A percentile compares a stretch with the other conserved stretches of the same genome.
Conservation (phyloP, 2,888 invertebrate species). For the Hirtodrosophila histrioides region DNA sequence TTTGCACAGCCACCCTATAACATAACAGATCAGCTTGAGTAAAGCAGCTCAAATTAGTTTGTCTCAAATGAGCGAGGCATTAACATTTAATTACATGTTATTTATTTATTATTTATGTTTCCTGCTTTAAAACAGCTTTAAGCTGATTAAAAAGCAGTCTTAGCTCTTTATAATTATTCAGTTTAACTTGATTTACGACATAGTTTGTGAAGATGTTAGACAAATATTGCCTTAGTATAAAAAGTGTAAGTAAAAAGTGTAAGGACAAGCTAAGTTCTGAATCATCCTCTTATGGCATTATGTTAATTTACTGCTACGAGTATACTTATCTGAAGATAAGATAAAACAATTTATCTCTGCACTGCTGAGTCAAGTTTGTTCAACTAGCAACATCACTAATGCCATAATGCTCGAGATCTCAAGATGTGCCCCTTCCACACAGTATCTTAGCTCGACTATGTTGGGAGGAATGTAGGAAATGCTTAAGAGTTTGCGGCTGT, state of each 20-base stretch:
- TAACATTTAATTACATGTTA: no score
- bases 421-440: background rate
- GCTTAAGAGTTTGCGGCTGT: constrained; percentile 20
- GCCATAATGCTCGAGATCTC: background rate
- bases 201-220: no score
- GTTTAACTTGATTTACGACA: no score
- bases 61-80: no score
- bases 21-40: no score
- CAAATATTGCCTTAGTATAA: no score
- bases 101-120: background rate
- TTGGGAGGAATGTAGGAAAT: constrained; percentile 4
- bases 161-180: no score
- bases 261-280: background rate
- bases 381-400: constrained; percentile 2
- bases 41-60: no score
- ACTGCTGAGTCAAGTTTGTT: constrained; percentile 6
- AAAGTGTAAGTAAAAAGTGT: no score
- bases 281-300: background rate
- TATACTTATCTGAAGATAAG: constrained; percentile 17
- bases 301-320: background rate
- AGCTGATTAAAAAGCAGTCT: background rate
- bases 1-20: no score
- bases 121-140: background rate
- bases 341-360: constrained; percentile 7
- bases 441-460: background rate